Percentiles rank a stretch among this genome's conserved stretches.
Evolutionary conservation across 1,140 invertebrate species (phyloP).

Genomic region (Drosophila ironensis): DNA sequence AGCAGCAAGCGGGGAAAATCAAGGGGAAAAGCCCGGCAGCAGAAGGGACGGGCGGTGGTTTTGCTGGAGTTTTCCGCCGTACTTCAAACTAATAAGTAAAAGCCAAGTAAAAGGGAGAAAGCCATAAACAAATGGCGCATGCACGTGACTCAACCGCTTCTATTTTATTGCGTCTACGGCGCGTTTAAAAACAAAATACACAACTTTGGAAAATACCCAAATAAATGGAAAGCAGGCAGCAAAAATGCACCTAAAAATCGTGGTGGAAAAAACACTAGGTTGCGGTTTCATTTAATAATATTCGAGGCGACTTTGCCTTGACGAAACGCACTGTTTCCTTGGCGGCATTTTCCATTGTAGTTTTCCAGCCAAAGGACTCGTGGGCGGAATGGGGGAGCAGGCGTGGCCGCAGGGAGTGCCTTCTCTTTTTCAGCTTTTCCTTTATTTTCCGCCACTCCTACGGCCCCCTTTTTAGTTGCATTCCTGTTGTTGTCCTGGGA

Average conservation of each 20-base stretch:
- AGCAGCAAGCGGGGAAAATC: background rate
- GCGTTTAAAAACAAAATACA: background rate
- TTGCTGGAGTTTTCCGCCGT: background rate
- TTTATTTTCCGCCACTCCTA: background rate
- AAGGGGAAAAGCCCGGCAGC: too few species aligned
- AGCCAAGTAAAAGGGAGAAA: conserved; percentile 46
- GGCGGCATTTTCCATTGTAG: conserved; percentile 2
- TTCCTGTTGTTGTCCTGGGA: conserved; percentile 5
- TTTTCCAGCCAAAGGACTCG: conserved; percentile 2
- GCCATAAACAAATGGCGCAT: conserved; percentile 62
- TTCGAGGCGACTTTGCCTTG: too few species aligned
- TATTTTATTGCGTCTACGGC: background rate
- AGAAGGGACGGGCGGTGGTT: background rate
- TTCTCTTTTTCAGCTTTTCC: background rate
- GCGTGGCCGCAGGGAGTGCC: conserved; percentile 1
- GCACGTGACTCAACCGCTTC: conserved; percentile 34
- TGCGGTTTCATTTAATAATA: too few species aligned
- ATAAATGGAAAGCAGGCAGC: background rate
- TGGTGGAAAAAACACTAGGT: too few species aligned
- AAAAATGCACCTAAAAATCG: too few species aligned
- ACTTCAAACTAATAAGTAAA: conserved; percentile 38
- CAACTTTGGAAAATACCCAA: background rate
- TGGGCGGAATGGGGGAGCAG: background rate
- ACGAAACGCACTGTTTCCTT: conserved; percentile 8
- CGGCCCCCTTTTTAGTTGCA: background rate